A percentile compares a stretch with the other conserved stretches of the same genome.
Evolutionary conservation across 2,888 invertebrate genomes (phyloP).

Genomic region (Arctia plantaginis): DNA sequence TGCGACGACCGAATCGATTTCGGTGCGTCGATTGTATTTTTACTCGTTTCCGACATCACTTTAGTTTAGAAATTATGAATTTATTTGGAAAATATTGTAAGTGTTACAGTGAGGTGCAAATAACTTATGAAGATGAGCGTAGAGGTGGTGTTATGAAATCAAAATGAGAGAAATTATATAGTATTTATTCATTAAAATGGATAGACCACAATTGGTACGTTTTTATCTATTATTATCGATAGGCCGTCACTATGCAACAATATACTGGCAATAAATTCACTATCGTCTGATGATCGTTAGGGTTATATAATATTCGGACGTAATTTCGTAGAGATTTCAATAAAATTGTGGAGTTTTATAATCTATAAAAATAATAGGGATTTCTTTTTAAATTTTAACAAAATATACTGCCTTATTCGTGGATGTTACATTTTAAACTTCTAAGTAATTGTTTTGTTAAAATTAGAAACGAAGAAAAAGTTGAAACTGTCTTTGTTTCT

Average conservation of each 20-base stretch:
- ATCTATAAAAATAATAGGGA: slow-evolving; percentile 43
- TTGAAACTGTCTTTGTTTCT: slow-evolving; percentile 48
- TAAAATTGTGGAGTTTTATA: slow-evolving; percentile 47
- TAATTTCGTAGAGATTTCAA: slow-evolving; percentile 47
- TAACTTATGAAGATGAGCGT: slow-evolving; percentile 64
- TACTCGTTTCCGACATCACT: slow-evolving; percentile 61
- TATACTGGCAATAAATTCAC: slow-evolving; percentile 45
- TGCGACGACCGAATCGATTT: slow-evolving; percentile 43
- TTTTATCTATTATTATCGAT: slow-evolving; percentile 39
- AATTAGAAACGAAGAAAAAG: slow-evolving; percentile 51
- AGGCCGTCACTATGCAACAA: slow-evolving; percentile 29
- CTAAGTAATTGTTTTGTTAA: slow-evolving; percentile 54
- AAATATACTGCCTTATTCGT: slow-evolving; percentile 70
- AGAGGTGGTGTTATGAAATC: slow-evolving; percentile 54
- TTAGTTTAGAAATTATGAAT: slow-evolving; percentile 58
- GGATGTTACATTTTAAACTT: slow-evolving; percentile 58
- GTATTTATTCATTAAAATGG: slow-evolving; percentile 57
- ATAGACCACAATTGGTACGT: slow-evolving; percentile 47
- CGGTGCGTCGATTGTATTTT: slow-evolving; percentile 46
- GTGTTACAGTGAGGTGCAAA: slow-evolving; percentile 65
- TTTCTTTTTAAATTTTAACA: slow-evolving; percentile 54
- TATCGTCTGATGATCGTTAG: slow-evolving; percentile 35
- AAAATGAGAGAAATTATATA: slow-evolving; percentile 65
- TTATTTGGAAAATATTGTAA: slow-evolving; percentile 60
- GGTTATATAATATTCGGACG: slow-evolving; percentile 29